Base-by-base conservation (phyloP, 2,888 invertebrate genomes). In the Lordiphosa andalusiaca region DNA sequence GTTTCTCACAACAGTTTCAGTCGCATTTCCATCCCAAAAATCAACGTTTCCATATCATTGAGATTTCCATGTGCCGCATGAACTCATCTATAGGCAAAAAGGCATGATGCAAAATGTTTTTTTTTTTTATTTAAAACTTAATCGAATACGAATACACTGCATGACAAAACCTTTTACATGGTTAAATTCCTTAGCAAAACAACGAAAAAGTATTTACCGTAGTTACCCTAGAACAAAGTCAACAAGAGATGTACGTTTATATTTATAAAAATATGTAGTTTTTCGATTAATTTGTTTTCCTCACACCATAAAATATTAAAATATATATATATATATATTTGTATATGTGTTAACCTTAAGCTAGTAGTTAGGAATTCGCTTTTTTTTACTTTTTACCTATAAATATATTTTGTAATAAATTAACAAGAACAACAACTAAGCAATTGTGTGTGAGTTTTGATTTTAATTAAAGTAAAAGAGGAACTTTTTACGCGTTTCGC, bases 211-310 rank as follows among this genome's bases (percentile, higher is more conserved):
- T 76, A 56, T 51, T 67, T 51, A 53, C 53, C 37, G 37, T 49
- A 60, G 52, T 60, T 47, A 55, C 53, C 56, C 47, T 49, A 65
- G 52, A 59, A 57, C 58, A 57, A 62, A 69, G 53, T 55, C 54
- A 57, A 44, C 16, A 44, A 39, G 53, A 55, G 42, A 41, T 51
- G 54, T 50, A 44, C 53, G 54, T 53, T 39, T 53, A 50, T 53
- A 50, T 25, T 25, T 25, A 25, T 25, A 25, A 6, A 25, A 25
- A 59, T 48, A 25, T 30, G 7, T 30, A 30, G 9, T 30, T 30
- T 30, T 30, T 30, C 30, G 3, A 10, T 30, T 30, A 30, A 30
- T 37, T 47, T 53, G 33, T 64, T 10, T 55, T 44, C 10, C 16
- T 44, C 53, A 39, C 16, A 21, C 5, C 25, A 6, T 25, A 33